Conservation (phyloP, 2,113 vertebrate genomes). For the Pipa parva region DNA sequence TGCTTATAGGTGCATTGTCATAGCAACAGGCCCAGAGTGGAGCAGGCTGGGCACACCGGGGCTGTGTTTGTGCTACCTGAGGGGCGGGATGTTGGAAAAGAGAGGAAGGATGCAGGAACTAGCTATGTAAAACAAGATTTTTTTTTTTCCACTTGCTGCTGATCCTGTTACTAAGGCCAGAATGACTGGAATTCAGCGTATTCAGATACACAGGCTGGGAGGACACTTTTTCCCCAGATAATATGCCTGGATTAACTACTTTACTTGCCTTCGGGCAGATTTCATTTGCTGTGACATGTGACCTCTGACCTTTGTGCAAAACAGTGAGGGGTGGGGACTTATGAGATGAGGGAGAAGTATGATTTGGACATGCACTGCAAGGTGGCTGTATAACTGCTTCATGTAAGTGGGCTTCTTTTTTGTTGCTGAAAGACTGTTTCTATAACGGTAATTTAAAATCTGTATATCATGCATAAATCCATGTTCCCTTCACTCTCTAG, state of each 20-base stretch:
- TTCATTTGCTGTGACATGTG: constrained; percentile 13
- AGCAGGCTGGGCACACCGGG: constrained; percentile 48
- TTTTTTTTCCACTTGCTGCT: constrained; percentile 19
- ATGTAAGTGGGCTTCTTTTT: constrained; percentile 68
- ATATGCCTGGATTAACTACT: constrained; percentile 3
- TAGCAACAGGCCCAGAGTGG: constrained; percentile 63
- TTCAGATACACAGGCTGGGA: constrained; percentile 11
- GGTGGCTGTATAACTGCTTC: constrained; percentile 76
- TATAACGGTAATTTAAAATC: too few relatives aligned
- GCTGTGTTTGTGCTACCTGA: constrained; percentile 59
- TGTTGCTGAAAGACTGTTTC: too few relatives aligned
- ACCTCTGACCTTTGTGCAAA: constrained; percentile 21
- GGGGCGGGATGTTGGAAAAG: constrained; percentile 44
- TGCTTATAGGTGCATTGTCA: constrained; percentile 58
- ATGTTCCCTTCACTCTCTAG: too few relatives aligned
- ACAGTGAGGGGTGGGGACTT: constrained; percentile 32
- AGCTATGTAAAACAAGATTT: constrained; percentile 26
- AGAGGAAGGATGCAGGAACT: constrained; percentile 18
- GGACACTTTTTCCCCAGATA: constrained; percentile 1
- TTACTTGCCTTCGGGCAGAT: constrained; percentile 12
- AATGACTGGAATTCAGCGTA: constrained; percentile 23
- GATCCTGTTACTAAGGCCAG: constrained; percentile 8
- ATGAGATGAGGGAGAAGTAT: constrained; percentile 57
- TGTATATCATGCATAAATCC: too few relatives aligned
- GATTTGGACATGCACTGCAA: constrained; percentile 70